A percentile compares a stretch with the other conserved stretches of the same genome.
phyloP scores from a whole-genome alignment of 2,888 invertebrate species.

The Temnothorax unifasciatus region DNA sequence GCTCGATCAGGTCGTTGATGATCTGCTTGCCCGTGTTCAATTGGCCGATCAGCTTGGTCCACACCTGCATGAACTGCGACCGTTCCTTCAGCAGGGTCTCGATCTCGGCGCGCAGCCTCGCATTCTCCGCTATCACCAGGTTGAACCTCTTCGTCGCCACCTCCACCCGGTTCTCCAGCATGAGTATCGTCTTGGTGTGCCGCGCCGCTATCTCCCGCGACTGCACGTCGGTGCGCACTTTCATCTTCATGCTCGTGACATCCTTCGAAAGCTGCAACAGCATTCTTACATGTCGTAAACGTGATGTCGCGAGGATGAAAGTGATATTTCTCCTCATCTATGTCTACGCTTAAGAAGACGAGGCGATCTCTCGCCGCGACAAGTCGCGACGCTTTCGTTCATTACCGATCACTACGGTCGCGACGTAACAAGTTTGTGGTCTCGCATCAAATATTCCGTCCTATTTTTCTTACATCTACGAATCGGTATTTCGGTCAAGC shows the following conservation, averaged over 20 bases:
- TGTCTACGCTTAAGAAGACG: background rate
- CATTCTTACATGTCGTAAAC: slow-evolving; percentile 12
- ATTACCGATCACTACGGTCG: background rate
- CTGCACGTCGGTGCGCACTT: slow-evolving; percentile 86
- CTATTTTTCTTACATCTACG: background rate
- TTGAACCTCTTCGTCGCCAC: slow-evolving; percentile 93
- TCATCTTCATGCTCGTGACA: slow-evolving; percentile 84
- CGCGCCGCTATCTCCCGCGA: slow-evolving; percentile 87
- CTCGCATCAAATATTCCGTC: background rate
- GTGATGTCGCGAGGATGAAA: slow-evolving; percentile 2
- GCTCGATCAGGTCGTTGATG: slow-evolving; percentile 95
- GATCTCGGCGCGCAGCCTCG: slow-evolving; percentile 91
- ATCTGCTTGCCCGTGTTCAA: slow-evolving; percentile 93
- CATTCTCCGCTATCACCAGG: slow-evolving; percentile 91
- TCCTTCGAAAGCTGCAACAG: slow-evolving; percentile 86
- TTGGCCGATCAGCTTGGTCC: slow-evolving; percentile 92
- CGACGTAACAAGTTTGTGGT: background rate
- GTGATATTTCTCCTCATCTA: background rate
- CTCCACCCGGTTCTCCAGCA: slow-evolving; percentile 92
- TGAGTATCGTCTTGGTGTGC: slow-evolving; percentile 88
- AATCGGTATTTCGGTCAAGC: background rate
- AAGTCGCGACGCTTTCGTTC: background rate
- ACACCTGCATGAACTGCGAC: slow-evolving; percentile 93
- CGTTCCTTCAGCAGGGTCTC: slow-evolving; percentile 94
- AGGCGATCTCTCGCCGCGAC: background rate